Percentiles rank a stretch among this genome's conserved stretches.
Conservation (phyloP, 1,140 invertebrate species). For the Leucophenga varia region DNA sequence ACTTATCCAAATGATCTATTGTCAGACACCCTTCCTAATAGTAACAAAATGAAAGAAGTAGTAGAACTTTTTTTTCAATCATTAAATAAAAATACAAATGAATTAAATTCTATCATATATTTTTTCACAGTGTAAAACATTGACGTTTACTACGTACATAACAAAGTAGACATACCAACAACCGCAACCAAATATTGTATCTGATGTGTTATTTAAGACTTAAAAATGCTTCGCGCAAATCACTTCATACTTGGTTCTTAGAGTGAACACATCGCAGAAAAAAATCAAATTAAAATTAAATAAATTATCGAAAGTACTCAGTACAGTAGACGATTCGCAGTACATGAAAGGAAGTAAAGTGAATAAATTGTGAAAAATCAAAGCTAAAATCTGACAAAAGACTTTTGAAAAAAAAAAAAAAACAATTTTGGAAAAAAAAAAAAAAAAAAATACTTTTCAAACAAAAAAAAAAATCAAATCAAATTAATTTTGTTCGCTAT, state of each 20-base stretch:
- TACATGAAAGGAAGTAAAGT: no score
- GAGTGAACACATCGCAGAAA: slow-evolving; percentile 49
- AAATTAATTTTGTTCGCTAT: no score
- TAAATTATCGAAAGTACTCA: slow-evolving; percentile 5
- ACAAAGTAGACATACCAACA: slow-evolving; percentile 48
- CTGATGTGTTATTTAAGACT: slow-evolving; percentile 52
- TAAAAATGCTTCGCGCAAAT: slow-evolving; percentile 55
- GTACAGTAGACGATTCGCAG: no score
- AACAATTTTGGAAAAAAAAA: neutral
- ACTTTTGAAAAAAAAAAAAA: slow-evolving; percentile 5
- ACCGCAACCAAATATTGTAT: slow-evolving; percentile 50
- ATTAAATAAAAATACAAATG: no score
- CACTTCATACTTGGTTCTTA: slow-evolving; percentile 57
- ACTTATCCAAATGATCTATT: no score
- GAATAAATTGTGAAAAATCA: neutral
- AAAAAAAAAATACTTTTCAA: slow-evolving; percentile 1
- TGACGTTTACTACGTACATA: slow-evolving; percentile 47
- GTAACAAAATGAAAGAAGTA: no score
- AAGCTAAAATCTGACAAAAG: slow-evolving; percentile 7
- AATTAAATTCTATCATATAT: no score
- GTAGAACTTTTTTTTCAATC: no score
- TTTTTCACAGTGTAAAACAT: slow-evolving; percentile 43
- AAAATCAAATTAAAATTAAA: slow-evolving; percentile 18
- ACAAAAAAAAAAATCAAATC: no score
- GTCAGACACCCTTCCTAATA: no score